phyloP scores from a whole-genome alignment of 1,140 invertebrate genomes.

The Drosophila pallidifrons region DNA sequence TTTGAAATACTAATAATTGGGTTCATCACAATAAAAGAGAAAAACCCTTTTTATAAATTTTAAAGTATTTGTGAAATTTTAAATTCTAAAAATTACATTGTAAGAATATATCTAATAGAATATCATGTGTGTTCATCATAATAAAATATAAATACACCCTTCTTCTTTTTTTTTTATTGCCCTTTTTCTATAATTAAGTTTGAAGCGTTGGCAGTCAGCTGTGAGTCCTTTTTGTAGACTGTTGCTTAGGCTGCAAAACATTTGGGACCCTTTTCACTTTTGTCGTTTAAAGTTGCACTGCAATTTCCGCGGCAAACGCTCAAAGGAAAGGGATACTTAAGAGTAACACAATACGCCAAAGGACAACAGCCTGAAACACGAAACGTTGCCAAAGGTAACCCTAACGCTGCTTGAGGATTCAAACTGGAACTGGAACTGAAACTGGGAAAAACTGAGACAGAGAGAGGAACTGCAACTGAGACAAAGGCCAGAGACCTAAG shows the following conservation, averaged over 20 bases:
- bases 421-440: conserved; percentile 2
- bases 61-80: too few species aligned
- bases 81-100: too few species aligned
- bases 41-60: too few species aligned
- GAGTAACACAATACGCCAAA: conserved; percentile 65
- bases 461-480: conserved; percentile 4
- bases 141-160: too few species aligned
- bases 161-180: not conserved
- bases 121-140: not conserved
- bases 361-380: conserved; percentile 67
- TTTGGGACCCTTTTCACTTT: conserved; percentile 1
- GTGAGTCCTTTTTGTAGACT: not conserved
- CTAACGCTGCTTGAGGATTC: not conserved
- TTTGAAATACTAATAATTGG: too few species aligned
- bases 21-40: too few species aligned
- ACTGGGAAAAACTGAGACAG: not conserved
- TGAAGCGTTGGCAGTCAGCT: not conserved
- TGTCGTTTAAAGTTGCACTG: conserved; percentile 43
- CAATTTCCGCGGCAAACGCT: conserved; percentile 48
- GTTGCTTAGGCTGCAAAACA: not conserved
- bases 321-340: conserved; percentile 22
- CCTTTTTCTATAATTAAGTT: not conserved
- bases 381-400: conserved; percentile 36
- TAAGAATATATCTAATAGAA: not conserved
- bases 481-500: not conserved